Conservation (phyloP, 1,140 invertebrate species). For the Camponotus floridanus region DNA sequence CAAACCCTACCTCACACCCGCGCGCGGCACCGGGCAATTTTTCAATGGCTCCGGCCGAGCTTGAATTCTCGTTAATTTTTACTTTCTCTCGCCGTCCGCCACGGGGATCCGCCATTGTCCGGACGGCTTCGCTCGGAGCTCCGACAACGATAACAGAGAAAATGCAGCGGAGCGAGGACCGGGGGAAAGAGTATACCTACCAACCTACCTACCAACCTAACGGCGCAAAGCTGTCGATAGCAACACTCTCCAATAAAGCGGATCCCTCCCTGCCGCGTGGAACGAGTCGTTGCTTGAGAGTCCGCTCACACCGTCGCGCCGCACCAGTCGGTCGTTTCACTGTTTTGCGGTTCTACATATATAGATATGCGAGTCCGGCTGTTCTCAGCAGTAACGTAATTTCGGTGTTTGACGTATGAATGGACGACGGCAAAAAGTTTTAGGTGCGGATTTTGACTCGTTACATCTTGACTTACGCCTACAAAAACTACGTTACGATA, state of each 20-base stretch:
- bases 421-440: slow-evolving; percentile 59
- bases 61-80: slow-evolving; percentile 86
- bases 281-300: slow-evolving; percentile 68
- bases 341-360: slow-evolving; percentile 67
- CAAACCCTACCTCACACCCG: slow-evolving; percentile 70
- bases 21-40: slow-evolving; percentile 81
- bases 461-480: not conserved
- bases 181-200: slow-evolving; percentile 70
- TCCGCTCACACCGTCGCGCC: slow-evolving; percentile 61
- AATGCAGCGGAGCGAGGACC: slow-evolving; percentile 82
- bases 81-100: slow-evolving; percentile 84
- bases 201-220: slow-evolving; percentile 77
- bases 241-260: slow-evolving; percentile 83
- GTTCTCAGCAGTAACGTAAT: slow-evolving; percentile 78
- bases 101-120: slow-evolving; percentile 82
- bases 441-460: slow-evolving; percentile 20
- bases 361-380: slow-evolving; percentile 25
- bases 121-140: slow-evolving; percentile 79
- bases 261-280: slow-evolving; percentile 70
- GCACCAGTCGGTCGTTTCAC: slow-evolving; percentile 54
- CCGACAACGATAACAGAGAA: slow-evolving; percentile 84
- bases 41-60: slow-evolving; percentile 84
- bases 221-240: slow-evolving; percentile 81
- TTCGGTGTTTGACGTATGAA: slow-evolving; percentile 69
- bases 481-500: slow-evolving; percentile 6